Conservation (phyloP, 2,113 vertebrate genomes). For the Madoqua kirkii region DNA sequence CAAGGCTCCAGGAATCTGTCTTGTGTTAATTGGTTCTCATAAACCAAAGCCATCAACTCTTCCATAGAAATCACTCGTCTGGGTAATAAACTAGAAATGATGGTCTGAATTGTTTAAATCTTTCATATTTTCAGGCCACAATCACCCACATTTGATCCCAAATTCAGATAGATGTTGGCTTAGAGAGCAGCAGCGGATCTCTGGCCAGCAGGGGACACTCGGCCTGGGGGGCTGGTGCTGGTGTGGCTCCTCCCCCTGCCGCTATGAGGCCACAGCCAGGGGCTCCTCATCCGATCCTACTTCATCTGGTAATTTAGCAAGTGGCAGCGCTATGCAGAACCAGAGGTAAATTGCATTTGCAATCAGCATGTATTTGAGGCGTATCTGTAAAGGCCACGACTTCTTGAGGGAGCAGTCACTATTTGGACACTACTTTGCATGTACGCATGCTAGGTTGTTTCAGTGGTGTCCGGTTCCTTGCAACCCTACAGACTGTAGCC, state of each 20-base stretch:
- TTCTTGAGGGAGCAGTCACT: not conserved
- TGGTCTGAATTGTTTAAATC: constrained; percentile 27
- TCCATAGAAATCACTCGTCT: constrained; percentile 34
- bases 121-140: constrained; percentile 55
- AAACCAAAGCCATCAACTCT: constrained; percentile 51
- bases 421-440: not conserved
- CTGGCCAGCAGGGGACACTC: not conserved
- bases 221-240: not conserved
- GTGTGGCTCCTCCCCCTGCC: fast-evolving
- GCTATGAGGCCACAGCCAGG: fast-evolving
- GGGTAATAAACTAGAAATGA: constrained; percentile 39
- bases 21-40: constrained; percentile 27
- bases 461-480: not conserved
- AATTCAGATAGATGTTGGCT: not conserved
- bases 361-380: not conserved
- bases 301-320: not conserved
- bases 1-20: constrained; percentile 32
- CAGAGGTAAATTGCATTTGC: not conserved
- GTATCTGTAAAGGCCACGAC: not conserved
- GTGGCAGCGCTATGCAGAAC: not conserved
- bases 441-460: not conserved
- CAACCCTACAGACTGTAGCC: not conserved
- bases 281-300: not conserved
- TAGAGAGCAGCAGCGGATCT: not conserved
- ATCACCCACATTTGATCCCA: constrained; percentile 32